Percentiles rank a stretch among this genome's conserved stretches.
These are phyloP conservation scores for Drosophila leontia DNA, from an alignment of 1,140 invertebrate species.

Conservation along the genomic window DNA sequence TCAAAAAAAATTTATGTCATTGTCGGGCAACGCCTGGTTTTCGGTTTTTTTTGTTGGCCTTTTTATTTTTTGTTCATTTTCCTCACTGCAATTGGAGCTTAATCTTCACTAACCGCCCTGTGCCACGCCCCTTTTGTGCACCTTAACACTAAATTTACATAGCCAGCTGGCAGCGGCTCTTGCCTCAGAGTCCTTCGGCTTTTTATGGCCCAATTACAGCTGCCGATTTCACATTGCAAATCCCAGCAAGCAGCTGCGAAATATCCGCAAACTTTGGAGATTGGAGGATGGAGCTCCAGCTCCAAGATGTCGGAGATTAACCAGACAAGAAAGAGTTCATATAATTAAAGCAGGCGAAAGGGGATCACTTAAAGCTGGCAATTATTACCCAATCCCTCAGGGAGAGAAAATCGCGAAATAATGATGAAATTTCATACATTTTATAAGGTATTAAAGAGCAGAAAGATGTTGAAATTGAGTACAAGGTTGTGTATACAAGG, in stretches of 20 bases:
- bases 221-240: constrained; percentile 52
- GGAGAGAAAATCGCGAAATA: constrained; percentile 7
- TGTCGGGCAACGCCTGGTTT: constrained; percentile 53
- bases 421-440: constrained; percentile 33
- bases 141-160: constrained; percentile 76
- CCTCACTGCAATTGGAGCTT: constrained; percentile 61
- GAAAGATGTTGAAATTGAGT: neutral
- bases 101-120: constrained; percentile 35
- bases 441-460: neutral
- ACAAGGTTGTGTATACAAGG: neutral
- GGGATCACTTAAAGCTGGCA: constrained; percentile 24
- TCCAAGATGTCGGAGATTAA: constrained; percentile 41
- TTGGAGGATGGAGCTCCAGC: neutral
- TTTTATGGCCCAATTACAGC: constrained; percentile 59
- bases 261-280: neutral
- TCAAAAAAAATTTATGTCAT: constrained; percentile 57
- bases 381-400: constrained; percentile 31
- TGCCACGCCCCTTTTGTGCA: constrained; percentile 72
- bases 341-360: constrained; percentile 38
- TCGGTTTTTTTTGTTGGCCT: constrained; percentile 8
- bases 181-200: constrained; percentile 20
- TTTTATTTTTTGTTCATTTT: constrained; percentile 35
- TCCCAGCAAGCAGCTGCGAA: constrained; percentile 41
- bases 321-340: constrained; percentile 10
- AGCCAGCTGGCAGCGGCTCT: constrained; percentile 15